Evolutionary conservation across 2,113 vertebrate genomes (phyloP).

Genomic region (Pelmatolapia mariae): DNA sequence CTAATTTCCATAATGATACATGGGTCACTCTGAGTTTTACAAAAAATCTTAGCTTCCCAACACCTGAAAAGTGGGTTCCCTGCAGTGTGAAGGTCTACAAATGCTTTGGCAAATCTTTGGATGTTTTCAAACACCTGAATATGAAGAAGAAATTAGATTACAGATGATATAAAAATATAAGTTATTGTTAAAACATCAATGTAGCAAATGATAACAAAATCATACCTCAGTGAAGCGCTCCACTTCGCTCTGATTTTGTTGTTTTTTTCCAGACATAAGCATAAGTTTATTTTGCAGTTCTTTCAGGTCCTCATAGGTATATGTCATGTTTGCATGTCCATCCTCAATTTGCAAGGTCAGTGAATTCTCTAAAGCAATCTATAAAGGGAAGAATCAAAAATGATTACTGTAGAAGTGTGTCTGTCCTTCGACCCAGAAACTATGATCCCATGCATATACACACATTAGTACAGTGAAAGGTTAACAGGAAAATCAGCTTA

Average conservation of each 20-base stretch:
- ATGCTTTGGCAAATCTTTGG: conserved; percentile 76
- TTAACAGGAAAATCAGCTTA: not conserved
- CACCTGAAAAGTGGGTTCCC: conserved; percentile 82
- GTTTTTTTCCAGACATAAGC: conserved; percentile 87
- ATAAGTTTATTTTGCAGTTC: conserved; percentile 90
- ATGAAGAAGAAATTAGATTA: not conserved
- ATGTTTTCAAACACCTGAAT: conserved; percentile 78
- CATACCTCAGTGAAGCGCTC: conserved; percentile 80
- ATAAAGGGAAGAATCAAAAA: not conserved
- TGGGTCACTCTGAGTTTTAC: conserved; percentile 38
- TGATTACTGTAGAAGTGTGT: not conserved
- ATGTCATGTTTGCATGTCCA: conserved; percentile 22
- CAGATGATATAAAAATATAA: not conserved
- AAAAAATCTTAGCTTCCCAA: conserved; percentile 74
- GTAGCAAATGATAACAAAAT: not conserved
- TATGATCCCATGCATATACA: not conserved
- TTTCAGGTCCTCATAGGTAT: conserved; percentile 76
- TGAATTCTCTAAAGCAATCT: conserved; percentile 76
- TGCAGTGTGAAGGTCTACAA: conserved; percentile 77
- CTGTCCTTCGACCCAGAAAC: not conserved
- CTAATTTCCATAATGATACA: conserved; percentile 72
- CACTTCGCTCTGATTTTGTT: conserved; percentile 76
- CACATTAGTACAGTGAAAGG: not conserved
- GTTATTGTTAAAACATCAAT: not conserved
- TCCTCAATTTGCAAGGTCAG: conserved; percentile 67